Conservation (phyloP, 2,113 vertebrate genomes). For the Plecturocebus donacophilus region DNA sequence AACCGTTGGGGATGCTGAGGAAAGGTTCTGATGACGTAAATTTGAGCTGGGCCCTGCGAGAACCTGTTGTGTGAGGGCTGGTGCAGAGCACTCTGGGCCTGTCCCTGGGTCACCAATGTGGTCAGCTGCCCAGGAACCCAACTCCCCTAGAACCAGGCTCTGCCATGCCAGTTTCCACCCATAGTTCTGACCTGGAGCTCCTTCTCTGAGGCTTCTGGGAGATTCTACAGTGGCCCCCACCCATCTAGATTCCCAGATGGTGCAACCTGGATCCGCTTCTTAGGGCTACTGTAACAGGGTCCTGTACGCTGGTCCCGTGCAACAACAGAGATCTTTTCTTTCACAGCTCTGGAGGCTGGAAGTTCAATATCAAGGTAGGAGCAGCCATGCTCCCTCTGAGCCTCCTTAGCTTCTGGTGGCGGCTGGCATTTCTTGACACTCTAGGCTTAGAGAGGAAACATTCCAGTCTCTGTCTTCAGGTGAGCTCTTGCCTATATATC, state of each 20-base stretch:
- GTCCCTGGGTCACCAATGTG: too few species aligned
- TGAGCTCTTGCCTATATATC: not conserved
- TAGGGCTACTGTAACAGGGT: not conserved
- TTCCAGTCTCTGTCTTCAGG: not conserved
- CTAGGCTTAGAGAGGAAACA: accelerated
- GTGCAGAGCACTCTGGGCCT: accelerated
- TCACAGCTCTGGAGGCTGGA: not conserved
- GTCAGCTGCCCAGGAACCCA: not conserved
- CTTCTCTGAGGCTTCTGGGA: not conserved
- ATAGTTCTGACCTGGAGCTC: not conserved
- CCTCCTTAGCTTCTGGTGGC: not conserved
- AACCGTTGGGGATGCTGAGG: not conserved
- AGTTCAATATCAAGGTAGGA: too few species aligned
- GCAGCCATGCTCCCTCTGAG: accelerated
- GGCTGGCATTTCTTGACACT: accelerated
- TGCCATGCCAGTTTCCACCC: not conserved
- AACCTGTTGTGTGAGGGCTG: not conserved
- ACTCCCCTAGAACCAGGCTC: not conserved
- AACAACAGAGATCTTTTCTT: not conserved
- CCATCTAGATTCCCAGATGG: not conserved
- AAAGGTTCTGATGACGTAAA: not conserved
- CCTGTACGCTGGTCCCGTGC: too few species aligned
- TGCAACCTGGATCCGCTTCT: too few species aligned
- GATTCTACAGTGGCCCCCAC: accelerated
- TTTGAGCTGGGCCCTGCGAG: not conserved